These are phyloP conservation scores for Antrozous pallidus DNA, from an alignment of 2,797 vertebrate species.

Conservation along the genomic window DNA sequence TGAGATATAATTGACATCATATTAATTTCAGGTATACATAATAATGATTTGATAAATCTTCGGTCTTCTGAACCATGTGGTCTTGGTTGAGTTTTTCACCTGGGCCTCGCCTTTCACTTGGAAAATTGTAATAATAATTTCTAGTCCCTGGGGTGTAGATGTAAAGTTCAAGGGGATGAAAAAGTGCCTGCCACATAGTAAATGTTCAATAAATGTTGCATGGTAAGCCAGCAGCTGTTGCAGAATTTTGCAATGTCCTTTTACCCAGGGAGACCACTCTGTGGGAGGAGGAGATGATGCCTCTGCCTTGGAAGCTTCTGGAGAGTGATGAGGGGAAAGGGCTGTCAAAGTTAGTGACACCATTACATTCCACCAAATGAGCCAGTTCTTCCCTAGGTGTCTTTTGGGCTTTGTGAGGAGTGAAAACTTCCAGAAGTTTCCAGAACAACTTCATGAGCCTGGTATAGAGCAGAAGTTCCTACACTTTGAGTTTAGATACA, in stretches of 20 bases:
- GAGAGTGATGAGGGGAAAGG: background rate
- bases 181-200: background rate
- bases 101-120: background rate
- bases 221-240: background rate
- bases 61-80: background rate
- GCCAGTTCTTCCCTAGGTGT: background rate
- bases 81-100: background rate
- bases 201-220: background rate
- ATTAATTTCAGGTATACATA: background rate
- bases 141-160: background rate
- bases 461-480: background rate
- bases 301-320: background rate
- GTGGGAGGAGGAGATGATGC: fast-evolving
- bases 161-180: background rate
- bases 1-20: background rate
- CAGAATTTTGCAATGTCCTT: background rate
- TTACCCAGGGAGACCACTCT: background rate
- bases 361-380: background rate
- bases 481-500: background rate
- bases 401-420: background rate
- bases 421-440: background rate
- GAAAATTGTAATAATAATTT: background rate
- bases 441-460: background rate
- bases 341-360: background rate
- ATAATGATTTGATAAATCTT: background rate